phyloP scores from a whole-genome alignment of 2,797 vertebrate species.

The Spheniscus humboldti region DNA sequence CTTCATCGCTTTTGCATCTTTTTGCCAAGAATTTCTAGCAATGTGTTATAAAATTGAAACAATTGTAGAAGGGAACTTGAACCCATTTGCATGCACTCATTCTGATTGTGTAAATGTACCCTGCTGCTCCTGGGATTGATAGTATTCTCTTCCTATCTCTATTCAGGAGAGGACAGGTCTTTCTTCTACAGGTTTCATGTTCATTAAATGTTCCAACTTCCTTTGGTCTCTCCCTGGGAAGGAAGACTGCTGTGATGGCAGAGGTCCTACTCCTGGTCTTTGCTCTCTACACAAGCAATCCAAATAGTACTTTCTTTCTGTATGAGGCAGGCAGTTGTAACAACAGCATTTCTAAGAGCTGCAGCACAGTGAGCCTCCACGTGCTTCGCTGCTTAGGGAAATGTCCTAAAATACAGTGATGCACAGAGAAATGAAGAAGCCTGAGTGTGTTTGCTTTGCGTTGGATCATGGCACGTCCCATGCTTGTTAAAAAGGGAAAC shows the following conservation, averaged over 20 bases:
- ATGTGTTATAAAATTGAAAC: slow-evolving; percentile 4
- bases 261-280: background rate
- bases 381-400: background rate
- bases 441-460: background rate
- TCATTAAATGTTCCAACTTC: background rate
- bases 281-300: background rate
- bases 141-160: background rate
- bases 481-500: background rate
- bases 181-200: background rate
- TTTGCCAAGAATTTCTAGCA: slow-evolving; percentile 20
- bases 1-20: slow-evolving; percentile 12
- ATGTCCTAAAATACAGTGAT: background rate
- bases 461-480: background rate
- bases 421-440: background rate
- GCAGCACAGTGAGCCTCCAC: background rate
- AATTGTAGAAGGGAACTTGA: slow-evolving; percentile 7
- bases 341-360: background rate
- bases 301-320: background rate
- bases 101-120: background rate
- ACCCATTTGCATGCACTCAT: background rate
- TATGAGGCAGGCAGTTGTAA: background rate
- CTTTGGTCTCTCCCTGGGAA: background rate
- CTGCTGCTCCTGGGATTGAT: background rate
- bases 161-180: background rate
- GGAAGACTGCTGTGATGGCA: background rate